Percentiles rank a stretch among this genome's conserved stretches.
phyloP scores from a whole-genome alignment of 2,797 vertebrate genomes.

The Hipposideros larvatus region DNA sequence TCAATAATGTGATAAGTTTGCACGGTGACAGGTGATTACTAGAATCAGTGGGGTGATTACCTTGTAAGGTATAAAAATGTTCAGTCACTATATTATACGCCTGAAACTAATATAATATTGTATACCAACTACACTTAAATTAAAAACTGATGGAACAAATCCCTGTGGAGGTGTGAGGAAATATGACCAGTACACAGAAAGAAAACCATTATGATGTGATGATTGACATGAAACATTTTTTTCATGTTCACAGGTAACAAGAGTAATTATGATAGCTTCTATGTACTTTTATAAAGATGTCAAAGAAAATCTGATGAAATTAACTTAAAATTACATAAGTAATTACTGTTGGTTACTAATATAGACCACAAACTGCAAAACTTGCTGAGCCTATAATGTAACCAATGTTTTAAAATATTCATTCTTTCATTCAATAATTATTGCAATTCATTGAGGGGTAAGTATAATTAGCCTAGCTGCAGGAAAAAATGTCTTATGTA shows the following conservation, averaged over 20 bases:
- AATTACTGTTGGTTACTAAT: background rate
- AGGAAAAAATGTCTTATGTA: background rate
- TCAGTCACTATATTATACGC: background rate
- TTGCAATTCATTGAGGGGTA: conserved; percentile 1
- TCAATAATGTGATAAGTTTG: background rate
- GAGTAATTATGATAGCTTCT: background rate
- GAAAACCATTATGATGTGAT: background rate
- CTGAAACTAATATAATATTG: background rate
- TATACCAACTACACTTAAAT: background rate
- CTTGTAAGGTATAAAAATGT: background rate
- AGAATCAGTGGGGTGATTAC: background rate
- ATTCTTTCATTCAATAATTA: conserved; percentile 43
- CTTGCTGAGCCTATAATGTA: background rate
- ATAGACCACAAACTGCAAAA: background rate
- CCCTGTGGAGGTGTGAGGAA: background rate
- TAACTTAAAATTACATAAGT: background rate
- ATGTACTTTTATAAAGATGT: background rate
- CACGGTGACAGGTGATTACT: background rate
- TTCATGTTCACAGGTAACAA: background rate
- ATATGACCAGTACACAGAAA: background rate
- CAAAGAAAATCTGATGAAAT: conserved; percentile 50
- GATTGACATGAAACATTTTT: background rate
- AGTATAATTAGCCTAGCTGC: background rate
- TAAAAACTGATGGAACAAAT: background rate
- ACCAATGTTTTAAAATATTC: conserved; percentile 27